These are phyloP conservation scores for Andricus curvator DNA, from an alignment of 2,888 invertebrate species.

Conservation along the genomic window DNA sequence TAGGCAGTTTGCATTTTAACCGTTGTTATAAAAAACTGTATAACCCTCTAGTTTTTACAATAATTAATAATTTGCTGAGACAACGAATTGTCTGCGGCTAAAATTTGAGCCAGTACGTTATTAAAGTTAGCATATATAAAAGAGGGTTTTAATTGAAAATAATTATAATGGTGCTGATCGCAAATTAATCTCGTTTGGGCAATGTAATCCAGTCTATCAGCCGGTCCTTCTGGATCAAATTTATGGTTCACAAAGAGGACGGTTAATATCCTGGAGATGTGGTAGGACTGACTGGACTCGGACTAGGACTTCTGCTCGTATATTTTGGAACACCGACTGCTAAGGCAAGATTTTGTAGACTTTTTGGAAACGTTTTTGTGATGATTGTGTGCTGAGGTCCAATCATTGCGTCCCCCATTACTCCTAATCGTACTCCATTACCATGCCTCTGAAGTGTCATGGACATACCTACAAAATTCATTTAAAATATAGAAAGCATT, in stretches of 20 bases:
- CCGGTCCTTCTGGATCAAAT: neutral
- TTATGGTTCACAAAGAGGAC: neutral
- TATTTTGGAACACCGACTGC: slow-evolving; percentile 68
- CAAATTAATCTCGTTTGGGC: neutral
- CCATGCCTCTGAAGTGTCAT: slow-evolving; percentile 86
- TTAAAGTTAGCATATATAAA: no score
- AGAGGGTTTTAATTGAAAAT: neutral
- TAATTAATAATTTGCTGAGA: neutral
- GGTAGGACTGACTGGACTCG: slow-evolving; percentile 63
- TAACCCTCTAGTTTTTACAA: neutral
- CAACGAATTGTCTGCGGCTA: neutral
- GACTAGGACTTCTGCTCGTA: slow-evolving; percentile 65
- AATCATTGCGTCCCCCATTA: slow-evolving; percentile 87
- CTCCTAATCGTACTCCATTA: slow-evolving; percentile 83
- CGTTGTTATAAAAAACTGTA: neutral
- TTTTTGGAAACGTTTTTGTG: slow-evolving; percentile 69
- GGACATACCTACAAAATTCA: slow-evolving; percentile 83
- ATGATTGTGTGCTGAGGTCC: slow-evolving; percentile 82
- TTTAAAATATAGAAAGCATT: slow-evolving; percentile 31
- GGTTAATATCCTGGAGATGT: slow-evolving; percentile 64
- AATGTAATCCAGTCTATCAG: neutral
- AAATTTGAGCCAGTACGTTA: neutral
- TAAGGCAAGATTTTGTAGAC: slow-evolving; percentile 67
- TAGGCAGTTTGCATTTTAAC: neutral
- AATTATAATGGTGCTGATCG: neutral